Conservation (phyloP, 2,888 invertebrate genomes). For the Morpho helenor region DNA sequence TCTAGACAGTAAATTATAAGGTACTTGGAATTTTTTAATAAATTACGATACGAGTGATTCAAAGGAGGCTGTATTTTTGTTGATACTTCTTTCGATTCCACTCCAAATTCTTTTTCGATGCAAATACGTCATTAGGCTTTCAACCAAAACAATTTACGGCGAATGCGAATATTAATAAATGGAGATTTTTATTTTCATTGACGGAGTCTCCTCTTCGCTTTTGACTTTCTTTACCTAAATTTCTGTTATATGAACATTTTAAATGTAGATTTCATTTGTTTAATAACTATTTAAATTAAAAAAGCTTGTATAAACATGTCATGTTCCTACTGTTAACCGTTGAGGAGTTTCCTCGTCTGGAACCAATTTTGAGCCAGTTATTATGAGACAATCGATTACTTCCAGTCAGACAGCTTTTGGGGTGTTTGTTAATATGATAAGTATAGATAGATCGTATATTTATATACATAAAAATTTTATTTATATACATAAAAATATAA, state of each 20-base stretch:
- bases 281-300: too few relatives aligned
- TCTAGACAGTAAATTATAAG: neutral
- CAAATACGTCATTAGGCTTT: constrained; percentile 63
- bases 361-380: too few relatives aligned
- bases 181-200: constrained; percentile 38
- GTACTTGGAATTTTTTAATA: constrained; percentile 8
- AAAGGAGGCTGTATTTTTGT: constrained; percentile 23
- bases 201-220: constrained; percentile 8
- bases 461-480: too few relatives aligned
- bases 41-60: neutral
- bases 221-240: constrained; percentile 15
- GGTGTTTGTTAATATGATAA: too few relatives aligned
- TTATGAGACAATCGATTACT: too few relatives aligned
- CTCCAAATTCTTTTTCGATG: constrained; percentile 56
- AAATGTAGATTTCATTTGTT: too few relatives aligned
- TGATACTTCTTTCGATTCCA: constrained; percentile 29
- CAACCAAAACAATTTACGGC: constrained; percentile 53
- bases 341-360: too few relatives aligned
- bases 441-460: too few relatives aligned
- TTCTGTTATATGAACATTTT: neutral
- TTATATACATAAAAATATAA: too few relatives aligned
- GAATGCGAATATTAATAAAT: constrained; percentile 56
- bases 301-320: too few relatives aligned
- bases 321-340: too few relatives aligned
- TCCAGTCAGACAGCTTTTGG: too few relatives aligned